Evolutionary conservation across 2,797 vertebrate genomes (phyloP), one percentile per base, ranked within the genome.

Genomic region (Octomys mimax): DNA sequence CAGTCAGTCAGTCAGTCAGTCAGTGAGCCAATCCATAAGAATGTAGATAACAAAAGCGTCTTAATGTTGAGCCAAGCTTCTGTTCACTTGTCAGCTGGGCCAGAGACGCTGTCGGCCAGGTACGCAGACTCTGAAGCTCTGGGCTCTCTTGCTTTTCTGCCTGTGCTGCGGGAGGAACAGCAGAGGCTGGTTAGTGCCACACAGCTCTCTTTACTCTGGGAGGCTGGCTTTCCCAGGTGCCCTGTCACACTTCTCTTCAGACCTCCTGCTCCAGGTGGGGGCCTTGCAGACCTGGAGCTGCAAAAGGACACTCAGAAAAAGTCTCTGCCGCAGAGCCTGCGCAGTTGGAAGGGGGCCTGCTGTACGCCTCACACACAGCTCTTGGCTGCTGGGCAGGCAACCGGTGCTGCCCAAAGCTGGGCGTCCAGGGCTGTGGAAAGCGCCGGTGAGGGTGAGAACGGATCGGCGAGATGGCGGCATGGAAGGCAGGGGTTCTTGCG

Each of bases 61-160:
- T 94, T 83, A 79, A 70, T 89, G 64, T 18, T 75, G 59, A 68
- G 28, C 87, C n/a, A 6, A 89, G 77, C 8, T 89, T 80, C 80
- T 80, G 70, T 75, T 92, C 49, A 5, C 49, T 77, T 89, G 24
- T 61, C 79, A 62, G 24, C 7, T 70, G 54, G 22, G 19, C 75
- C 52, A 14, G 9, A n/a, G 79, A 49, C 78, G 19, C 54, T 5
- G 80, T 54, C 52, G 36, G 64, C 61, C 49, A 46, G 64, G 24
- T 31, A 6, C 75, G 42, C 19, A 88, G 73, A 71, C 33, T 12
- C 13, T 1, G 22, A 33, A 79, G 33, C 14, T 77, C 16, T 77
- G 14, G 31, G 10, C 4, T 66, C 0, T 79, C 36, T 1, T n/a
- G 62, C 39, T 86, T 70, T 71, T 46, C 77, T 22, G 57, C 10